Percentiles rank a stretch among this genome's conserved stretches.
Evolutionary conservation across 1,140 invertebrate species (phyloP).

Genomic region (Nasonia vitripennis): DNA sequence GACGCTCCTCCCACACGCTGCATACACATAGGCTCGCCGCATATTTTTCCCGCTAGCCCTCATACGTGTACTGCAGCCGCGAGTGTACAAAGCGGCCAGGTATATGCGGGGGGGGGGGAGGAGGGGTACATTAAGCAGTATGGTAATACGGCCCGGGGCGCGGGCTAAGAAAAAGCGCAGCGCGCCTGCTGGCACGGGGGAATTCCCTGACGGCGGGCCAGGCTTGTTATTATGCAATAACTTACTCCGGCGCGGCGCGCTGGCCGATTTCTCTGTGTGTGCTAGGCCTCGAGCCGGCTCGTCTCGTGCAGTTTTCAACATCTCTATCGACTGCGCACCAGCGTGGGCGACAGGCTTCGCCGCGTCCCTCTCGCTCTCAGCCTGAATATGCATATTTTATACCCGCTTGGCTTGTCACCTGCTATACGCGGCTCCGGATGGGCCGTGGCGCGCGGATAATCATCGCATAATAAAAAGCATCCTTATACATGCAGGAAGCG

Average conservation of each 20-base stretch:
- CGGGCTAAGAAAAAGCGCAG: background rate
- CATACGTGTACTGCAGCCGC: too few species aligned
- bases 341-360: background rate
- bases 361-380: background rate
- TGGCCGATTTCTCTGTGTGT: background rate
- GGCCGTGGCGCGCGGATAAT: background rate
- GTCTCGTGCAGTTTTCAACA: background rate
- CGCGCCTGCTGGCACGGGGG: constrained; percentile 52
- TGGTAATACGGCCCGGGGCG: constrained; percentile 65
- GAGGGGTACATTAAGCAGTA: constrained; percentile 69
- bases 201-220: constrained; percentile 54
- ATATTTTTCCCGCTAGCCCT: background rate
- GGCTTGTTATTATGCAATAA: constrained; percentile 75
- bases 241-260: constrained; percentile 60
- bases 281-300: background rate
- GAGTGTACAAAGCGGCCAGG: background rate
- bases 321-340: constrained; percentile 18
- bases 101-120: background rate
- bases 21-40: constrained; percentile 1
- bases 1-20: constrained; percentile 1
- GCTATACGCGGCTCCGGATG: constrained; percentile 24
- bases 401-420: constrained; percentile 25
- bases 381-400: constrained; percentile 46
- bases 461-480: constrained; percentile 21
- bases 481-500: background rate